Evolutionary conservation across 1,140 invertebrate species (phyloP), one percentile per base, ranked within the genome.

Genomic region (Sminthurides bifidus): DNA sequence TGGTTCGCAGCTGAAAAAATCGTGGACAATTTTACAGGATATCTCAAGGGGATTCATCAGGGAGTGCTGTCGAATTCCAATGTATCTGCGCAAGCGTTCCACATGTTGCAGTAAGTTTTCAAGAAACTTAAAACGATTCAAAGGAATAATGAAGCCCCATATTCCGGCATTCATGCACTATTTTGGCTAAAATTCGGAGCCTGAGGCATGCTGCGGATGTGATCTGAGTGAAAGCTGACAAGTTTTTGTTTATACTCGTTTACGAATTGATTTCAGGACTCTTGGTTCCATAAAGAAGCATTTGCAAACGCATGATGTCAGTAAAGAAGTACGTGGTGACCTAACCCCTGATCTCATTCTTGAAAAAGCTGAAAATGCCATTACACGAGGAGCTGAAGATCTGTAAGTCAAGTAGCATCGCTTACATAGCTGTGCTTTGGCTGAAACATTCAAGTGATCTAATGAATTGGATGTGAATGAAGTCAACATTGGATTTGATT

Each of bases 331-430:
- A 1, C 54, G 57, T 23, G 31, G 23, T 1, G 61, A 61, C 52
- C 24, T 65, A 19, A 60, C 57, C 3, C 40, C 48, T 2, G 63
- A 59, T 6, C 49, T 52, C 12, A 76, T 87, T 53, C 69, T 73
- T 29, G 73, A 74, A 55, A 78, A 77, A 19, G 70, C 87, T 27
- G 72, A 77, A 46, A 78, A 79, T 66, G 83, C 84, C 1, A 77
- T 84, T 10, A 74, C 74, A 37, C 79, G 82, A 64, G 82, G 85
- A 17, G 82, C 83, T 0, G 73, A 76, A 1, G 85, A 87, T 69
- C 86, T 84, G 76, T 76, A 66, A 59, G 58, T 49, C 37, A 52
- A 51, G 40, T 15, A n/a, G 57, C 58, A 35, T 54, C 30, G 30
- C 3, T 38, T 23, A 51, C 4, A 30, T 45, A n/a, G 27, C 44